Evolutionary conservation across 2,888 invertebrate genomes (phyloP), one percentile per base, ranked within the genome.

Genomic region (Pseudococcus jackbeardsleyi): DNA sequence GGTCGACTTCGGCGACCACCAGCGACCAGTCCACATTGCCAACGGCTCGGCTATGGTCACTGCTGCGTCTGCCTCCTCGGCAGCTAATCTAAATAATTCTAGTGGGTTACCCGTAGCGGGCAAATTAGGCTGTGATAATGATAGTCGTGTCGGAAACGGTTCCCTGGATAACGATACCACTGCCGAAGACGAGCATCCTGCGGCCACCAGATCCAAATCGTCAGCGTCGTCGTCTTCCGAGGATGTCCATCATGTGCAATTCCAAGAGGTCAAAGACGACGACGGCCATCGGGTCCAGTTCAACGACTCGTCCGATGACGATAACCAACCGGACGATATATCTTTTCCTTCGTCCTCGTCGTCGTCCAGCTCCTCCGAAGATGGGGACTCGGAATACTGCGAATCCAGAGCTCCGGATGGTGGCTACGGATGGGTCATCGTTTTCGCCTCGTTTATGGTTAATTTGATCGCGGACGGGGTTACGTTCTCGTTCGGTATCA

Each of bases 371-470:
- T 54, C 54, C 5, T 54, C 54, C 5, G 94, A 94, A 7, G 94
- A 94, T 77, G 94, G 94, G 90, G 94, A 94, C 89, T 94, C 94
- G 89, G 93, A 94, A 85, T 92, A 94, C 90, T 93, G 95, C 9
- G 95, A 95, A 91, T 94, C 95, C 0, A 92, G 94, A 26, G 95
- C 96, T 0, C 97, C 96, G 1, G 97, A 97, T 91, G 97, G 97
- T 12, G 97, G 97, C 17, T 97, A 96, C 95, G 97, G 97, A 7
- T 98, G 98, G 98, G 95, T 98, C 48, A 94, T 98, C 86, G 97
- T 98, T 0, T 94, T 95, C 89, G 96, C 96, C 39, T 95, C 97
- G 0, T 98, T 98, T 91, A 93, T 97, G 92, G 95, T 97, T 89
- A 97, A 97, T 91, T 93, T 97, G 89, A 96, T 98, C 90, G 97